Conservation (phyloP, 2,797 vertebrate species). For the Manis crassicaudata region DNA sequence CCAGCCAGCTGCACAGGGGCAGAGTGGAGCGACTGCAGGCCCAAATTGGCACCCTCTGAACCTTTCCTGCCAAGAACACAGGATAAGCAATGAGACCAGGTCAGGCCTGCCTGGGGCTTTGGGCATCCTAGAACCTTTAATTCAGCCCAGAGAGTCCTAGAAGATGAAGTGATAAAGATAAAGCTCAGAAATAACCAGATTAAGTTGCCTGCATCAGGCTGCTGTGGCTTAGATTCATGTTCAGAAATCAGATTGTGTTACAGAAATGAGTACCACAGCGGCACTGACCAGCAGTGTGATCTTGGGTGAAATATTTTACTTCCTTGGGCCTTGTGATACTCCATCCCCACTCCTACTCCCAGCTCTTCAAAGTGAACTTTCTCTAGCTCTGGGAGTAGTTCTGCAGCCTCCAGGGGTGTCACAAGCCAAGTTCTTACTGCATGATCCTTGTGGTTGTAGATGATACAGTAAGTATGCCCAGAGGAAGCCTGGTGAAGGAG, state of each 20-base stretch:
- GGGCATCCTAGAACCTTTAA: background rate
- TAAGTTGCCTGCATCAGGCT: background rate
- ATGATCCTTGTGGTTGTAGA: background rate
- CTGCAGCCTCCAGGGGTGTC: background rate
- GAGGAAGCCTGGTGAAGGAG: background rate
- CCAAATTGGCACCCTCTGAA: background rate
- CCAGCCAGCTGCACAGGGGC: background rate
- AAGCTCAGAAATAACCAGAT: background rate
- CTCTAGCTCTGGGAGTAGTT: background rate
- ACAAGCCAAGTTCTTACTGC: background rate
- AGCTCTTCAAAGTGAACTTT: background rate
- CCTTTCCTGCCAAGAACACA: background rate
- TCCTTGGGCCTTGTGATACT: background rate
- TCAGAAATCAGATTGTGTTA: background rate
- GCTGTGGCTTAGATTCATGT: background rate
- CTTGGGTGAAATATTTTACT: background rate
- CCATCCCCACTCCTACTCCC: rapidly evolving
- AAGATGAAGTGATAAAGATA: background rate
- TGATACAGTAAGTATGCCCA: background rate
- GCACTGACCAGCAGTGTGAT: background rate
- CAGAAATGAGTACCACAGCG: background rate
- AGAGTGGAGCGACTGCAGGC: background rate
- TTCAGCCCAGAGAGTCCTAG: background rate
- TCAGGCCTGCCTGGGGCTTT: background rate
- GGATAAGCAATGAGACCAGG: background rate